These are phyloP conservation scores for Leptopilina myrica DNA, from an alignment of 2,888 invertebrate genomes.

Conservation along the genomic window DNA sequence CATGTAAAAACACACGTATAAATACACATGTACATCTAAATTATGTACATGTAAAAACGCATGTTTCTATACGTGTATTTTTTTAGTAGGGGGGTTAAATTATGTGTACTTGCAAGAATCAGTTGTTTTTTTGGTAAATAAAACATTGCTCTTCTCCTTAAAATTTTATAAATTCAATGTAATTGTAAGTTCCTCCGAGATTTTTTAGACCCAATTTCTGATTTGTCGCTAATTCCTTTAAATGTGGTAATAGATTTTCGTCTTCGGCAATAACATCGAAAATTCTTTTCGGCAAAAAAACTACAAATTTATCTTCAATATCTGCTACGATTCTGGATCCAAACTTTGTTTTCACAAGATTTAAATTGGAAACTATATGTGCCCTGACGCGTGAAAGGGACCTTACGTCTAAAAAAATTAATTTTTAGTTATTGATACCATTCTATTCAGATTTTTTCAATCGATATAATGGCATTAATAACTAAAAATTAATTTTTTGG, in stretches of 20 bases:
- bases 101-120: background rate
- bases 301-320: background rate
- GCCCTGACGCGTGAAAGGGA: no score
- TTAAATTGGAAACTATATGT: background rate
- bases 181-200: constrained; percentile 1
- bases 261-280: background rate
- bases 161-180: background rate
- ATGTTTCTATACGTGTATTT: no score
- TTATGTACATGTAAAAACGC: no score
- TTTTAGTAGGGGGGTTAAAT: background rate
- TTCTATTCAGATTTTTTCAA: no score
- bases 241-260: background rate
- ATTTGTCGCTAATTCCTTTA: background rate
- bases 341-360: background rate
- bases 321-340: background rate
- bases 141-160: background rate
- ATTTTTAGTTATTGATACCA: no score
- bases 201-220: background rate
- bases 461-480: no score
- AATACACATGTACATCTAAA: no score
- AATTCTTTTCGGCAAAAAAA: background rate
- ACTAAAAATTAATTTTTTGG: no score
- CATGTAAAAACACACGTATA: no score
- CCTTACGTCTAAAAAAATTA: no score
- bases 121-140: background rate